Conservation (phyloP, 1,140 invertebrate genomes). For the Macrostomum lignano region DNA sequence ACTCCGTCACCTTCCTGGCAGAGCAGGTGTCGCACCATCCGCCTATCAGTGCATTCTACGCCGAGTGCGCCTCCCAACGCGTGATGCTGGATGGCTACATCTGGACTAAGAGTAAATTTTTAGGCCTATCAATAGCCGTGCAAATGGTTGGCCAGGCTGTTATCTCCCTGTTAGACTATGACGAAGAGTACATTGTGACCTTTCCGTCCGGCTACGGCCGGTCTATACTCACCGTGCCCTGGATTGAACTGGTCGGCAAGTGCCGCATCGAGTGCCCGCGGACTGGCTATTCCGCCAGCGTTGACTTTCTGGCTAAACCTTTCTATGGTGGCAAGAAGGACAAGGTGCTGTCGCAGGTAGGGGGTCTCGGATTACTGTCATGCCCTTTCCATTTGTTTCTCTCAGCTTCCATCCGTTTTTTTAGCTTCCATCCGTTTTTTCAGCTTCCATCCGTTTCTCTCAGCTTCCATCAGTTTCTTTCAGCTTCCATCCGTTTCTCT, state of each 20-base stretch:
- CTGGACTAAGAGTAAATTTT: constrained; percentile 33
- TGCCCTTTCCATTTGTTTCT: too few species aligned
- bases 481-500: too few species aligned
- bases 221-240: constrained; percentile 31
- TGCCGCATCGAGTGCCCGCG: constrained; percentile 26
- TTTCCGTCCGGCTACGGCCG: constrained; percentile 33
- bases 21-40: constrained; percentile 30
- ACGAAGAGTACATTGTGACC: constrained; percentile 30
- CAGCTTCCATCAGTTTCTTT: too few species aligned
- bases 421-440: too few species aligned
- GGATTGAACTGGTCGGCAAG: constrained; percentile 32
- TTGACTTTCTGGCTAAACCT: constrained; percentile 32
- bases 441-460: too few species aligned
- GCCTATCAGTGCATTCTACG: constrained; percentile 16
- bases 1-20: constrained; percentile 22
- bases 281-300: constrained; percentile 29
- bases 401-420: too few species aligned
- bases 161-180: constrained; percentile 27
- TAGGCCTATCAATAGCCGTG: constrained; percentile 32
- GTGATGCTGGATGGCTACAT: constrained; percentile 34
- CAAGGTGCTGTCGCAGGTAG: too few species aligned
- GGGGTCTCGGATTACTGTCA: too few species aligned
- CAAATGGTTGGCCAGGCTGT: constrained; percentile 31
- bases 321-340: constrained; percentile 33
- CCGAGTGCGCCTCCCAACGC: constrained; percentile 30